phyloP scores from a whole-genome alignment of 2,113 vertebrate species.

The Oxyruncus cristatus region DNA sequence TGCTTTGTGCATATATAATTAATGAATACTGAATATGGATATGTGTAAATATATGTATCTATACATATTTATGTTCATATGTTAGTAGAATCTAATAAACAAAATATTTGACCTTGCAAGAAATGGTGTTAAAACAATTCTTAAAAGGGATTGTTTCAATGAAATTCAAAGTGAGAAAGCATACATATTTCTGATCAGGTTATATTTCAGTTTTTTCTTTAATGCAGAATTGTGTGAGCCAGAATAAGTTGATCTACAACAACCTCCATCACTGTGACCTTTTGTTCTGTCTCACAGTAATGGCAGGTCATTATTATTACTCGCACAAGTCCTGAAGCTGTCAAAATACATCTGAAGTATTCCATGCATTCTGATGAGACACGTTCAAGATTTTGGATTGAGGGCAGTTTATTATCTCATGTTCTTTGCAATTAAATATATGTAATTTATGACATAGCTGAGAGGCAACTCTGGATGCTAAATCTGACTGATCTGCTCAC shows the following conservation, averaged over 20 bases:
- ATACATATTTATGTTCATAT: background rate
- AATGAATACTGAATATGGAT: background rate
- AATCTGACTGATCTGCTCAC: background rate
- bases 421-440: slow-evolving; percentile 27
- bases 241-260: background rate
- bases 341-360: background rate
- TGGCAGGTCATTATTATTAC: background rate
- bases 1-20: background rate
- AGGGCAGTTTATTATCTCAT: background rate
- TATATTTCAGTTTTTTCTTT: background rate
- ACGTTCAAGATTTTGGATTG: background rate
- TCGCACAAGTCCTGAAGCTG: background rate
- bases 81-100: background rate
- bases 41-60: background rate
- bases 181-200: background rate
- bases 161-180: background rate
- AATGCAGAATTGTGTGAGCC: background rate
- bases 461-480: background rate
- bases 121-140: background rate
- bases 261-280: background rate
- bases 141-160: background rate
- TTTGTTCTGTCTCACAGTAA: background rate
- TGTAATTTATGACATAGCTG: background rate
- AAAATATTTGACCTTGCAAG: background rate
- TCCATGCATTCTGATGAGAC: background rate